phyloP scores from a whole-genome alignment of 37 sponge, comb jelly and placozoan genomes.

The Hormiphora californensis region DNA sequence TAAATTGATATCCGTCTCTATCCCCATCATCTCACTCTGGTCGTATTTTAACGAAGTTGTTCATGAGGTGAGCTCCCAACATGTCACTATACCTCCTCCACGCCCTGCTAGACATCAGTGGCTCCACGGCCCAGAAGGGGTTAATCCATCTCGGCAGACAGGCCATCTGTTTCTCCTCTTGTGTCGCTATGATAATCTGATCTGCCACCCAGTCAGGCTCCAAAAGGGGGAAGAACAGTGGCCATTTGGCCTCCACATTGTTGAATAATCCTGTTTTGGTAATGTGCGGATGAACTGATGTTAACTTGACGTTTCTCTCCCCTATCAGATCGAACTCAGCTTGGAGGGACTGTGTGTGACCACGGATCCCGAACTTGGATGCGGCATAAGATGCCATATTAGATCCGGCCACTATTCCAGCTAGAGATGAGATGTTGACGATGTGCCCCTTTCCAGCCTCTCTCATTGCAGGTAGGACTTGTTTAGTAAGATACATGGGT shows the following conservation, averaged over 20 bases:
- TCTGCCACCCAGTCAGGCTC: slow-evolving; percentile 45
- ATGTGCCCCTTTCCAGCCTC: background rate
- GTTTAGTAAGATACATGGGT: background rate
- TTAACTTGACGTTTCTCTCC: background rate
- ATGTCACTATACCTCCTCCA: background rate
- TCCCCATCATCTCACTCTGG: no score
- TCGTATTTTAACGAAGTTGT: slow-evolving; percentile 22
- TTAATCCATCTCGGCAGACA: background rate
- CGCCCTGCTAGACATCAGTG: slow-evolving; percentile 12
- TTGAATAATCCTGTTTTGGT: slow-evolving; percentile 39
- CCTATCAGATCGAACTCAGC: background rate
- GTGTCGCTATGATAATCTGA: slow-evolving; percentile 3
- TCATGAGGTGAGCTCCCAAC: slow-evolving; percentile 15
- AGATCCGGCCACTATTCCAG: background rate
- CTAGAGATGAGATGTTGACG: slow-evolving; percentile 24
- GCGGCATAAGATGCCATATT: background rate
- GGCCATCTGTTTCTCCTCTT: background rate
- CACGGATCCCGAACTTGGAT: slow-evolving; percentile 40
- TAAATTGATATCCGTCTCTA: no score
- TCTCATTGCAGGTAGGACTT: background rate
- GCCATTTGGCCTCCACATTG: slow-evolving; percentile 12
- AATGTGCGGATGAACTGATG: slow-evolving; percentile 14
- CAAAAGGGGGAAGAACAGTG: background rate
- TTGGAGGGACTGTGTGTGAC: background rate
- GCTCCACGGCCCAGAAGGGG: background rate